A percentile compares a stretch with the other conserved stretches of the same genome.
These are phyloP conservation scores for Hemaris fuciformis DNA, from an alignment of 2,888 invertebrate species.

Conservation along the genomic window DNA sequence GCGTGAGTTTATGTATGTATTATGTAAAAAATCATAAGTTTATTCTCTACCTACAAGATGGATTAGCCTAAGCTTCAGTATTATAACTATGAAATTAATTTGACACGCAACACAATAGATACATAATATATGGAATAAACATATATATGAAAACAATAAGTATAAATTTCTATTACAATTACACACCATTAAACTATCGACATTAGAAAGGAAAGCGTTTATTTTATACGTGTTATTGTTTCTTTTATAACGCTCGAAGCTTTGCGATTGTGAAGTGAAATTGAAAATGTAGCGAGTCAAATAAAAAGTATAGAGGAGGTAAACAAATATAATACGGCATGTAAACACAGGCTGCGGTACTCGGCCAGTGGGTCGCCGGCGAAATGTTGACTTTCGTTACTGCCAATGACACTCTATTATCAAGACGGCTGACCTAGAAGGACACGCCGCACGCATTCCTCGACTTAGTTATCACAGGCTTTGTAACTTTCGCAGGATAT, in stretches of 20 bases:
- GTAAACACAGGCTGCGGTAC: constrained; percentile 42
- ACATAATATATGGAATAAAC: not conserved
- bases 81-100: too few relatives aligned
- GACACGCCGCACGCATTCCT: constrained; percentile 57
- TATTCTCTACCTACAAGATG: too few relatives aligned
- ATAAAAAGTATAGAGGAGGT: constrained; percentile 35
- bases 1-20: too few relatives aligned
- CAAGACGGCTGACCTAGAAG: constrained; percentile 61
- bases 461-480: constrained; percentile 27
- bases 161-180: not conserved
- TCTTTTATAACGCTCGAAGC: not conserved
- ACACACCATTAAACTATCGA: not conserved
- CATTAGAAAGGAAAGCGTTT: not conserved
- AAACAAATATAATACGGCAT: constrained; percentile 51
- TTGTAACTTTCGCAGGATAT: constrained; percentile 5
- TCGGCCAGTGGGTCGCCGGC: constrained; percentile 62
- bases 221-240: not conserved
- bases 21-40: too few relatives aligned
- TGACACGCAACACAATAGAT: too few relatives aligned
- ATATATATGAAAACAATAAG: too few relatives aligned
- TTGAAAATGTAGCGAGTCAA: constrained; percentile 24
- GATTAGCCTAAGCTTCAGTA: too few relatives aligned
- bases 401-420: constrained; percentile 55
- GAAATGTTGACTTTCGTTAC: constrained; percentile 66
- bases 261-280: constrained; percentile 18